Base-by-base conservation (phyloP, 2,888 invertebrate species). In the Hydroisotoma schaefferi region DNA sequence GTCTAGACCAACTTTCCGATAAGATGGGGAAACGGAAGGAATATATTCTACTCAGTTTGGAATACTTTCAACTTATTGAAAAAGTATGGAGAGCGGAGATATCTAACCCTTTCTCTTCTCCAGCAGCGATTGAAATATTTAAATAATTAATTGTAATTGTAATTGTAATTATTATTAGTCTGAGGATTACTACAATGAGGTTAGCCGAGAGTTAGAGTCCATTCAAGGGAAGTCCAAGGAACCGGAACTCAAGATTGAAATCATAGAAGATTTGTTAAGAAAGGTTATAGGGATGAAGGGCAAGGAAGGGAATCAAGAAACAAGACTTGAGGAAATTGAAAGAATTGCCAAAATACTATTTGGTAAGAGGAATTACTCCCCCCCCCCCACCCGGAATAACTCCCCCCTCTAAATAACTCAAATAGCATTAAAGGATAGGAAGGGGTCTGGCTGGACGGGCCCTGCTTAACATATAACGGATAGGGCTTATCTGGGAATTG, bases 1-100 rank as follows among this genome's bases (percentile, higher is more conserved):
- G 57, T 46, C 44, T 64, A 51, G 58, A 53, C n/a, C 38, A 55
- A 29, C 29, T 64, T 26, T 47, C 57, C 25, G 60, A 62, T 20
- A 46, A 58, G 10, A 57, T 59, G 46, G 59, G 47, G 6, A 59
- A 60, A 53, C 44, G 67, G 18, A 49, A 62, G 6, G 64, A 67
- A 15, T 46, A 62, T 4, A 64, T 67, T 23, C 46, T 64, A 0
- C 59, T 60, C 10, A 64, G 64, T 40, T 52, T 64, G 27, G 64
- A 67, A 5, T 67, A 67, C 47, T 67, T 67, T 43, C 43, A 53
- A 27, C 49, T 67, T 3, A 67, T 67, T 56, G 60, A 65, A 28
- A 22, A 55, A 27, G 67, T 67, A 58, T 33, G 46, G 23, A 33
- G 23, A 18, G 23, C 6, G n/a, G n/a, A n/a, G n/a, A 56, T 2